Conservation (phyloP, 2,797 vertebrate genomes). For the Merluccius polli region DNA sequence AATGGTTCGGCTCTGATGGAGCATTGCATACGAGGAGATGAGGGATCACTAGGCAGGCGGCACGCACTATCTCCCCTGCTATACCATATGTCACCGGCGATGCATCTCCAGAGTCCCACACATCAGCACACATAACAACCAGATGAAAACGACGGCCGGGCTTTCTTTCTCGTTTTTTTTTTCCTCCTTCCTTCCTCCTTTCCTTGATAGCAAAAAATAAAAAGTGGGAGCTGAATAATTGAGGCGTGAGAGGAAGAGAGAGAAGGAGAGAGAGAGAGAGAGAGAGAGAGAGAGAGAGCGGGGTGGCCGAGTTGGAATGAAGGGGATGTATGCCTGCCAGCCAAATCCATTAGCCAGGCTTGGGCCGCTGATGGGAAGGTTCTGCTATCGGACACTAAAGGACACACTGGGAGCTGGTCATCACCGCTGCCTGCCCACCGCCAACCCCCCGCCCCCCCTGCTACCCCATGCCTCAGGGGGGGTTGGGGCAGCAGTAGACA, state of each 20-base stretch:
- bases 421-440: slow-evolving; percentile 61
- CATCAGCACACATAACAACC: slow-evolving; percentile 72
- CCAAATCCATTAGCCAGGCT: slow-evolving; percentile 79
- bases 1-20: slow-evolving; percentile 78
- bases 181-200: slow-evolving; percentile 29
- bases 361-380: slow-evolving; percentile 66
- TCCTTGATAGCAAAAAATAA: slow-evolving; percentile 72
- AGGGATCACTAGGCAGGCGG: slow-evolving; percentile 65
- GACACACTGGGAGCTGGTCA: slow-evolving; percentile 64
- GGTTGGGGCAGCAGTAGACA: neutral
- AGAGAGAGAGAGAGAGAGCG: neutral
- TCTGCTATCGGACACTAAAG: slow-evolving; percentile 78
- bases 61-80: slow-evolving; percentile 58
- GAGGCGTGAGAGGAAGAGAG: slow-evolving; percentile 72
- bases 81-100: slow-evolving; percentile 71
- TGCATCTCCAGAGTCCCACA: slow-evolving; percentile 65
- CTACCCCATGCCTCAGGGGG: slow-evolving; percentile 53
- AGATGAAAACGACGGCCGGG: slow-evolving; percentile 61
- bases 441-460: too few relatives aligned
- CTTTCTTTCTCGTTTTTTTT: neutral
- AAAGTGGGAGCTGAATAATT: slow-evolving; percentile 77
- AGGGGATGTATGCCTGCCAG: slow-evolving; percentile 78
- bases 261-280: neutral
- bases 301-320: slow-evolving; percentile 64
- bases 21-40: slow-evolving; percentile 72